A percentile compares a stretch with the other conserved stretches of the same genome.
Conservation (phyloP, 2,113 vertebrate species). For the Hassar affinis region DNA sequence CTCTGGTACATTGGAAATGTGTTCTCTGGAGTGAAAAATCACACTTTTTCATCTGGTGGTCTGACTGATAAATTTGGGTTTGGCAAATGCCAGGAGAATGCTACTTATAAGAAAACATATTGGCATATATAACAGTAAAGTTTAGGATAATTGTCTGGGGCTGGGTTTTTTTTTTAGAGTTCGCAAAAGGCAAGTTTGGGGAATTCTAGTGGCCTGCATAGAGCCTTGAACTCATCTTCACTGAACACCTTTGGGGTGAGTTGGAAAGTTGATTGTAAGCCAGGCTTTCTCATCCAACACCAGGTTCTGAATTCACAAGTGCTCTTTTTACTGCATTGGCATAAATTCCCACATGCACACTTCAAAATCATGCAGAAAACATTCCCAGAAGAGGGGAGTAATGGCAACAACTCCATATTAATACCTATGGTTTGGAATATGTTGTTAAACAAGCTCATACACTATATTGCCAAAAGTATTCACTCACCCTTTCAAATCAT, state of each 20-base stretch:
- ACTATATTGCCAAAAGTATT: too few relatives aligned
- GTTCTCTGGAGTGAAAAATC: background rate
- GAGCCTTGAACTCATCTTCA: background rate
- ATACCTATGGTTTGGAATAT: background rate
- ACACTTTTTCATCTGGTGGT: background rate
- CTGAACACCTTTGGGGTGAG: background rate
- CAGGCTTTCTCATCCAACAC: background rate
- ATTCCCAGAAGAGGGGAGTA: too few relatives aligned
- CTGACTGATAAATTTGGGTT: background rate
- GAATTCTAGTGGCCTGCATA: background rate
- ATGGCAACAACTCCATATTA: background rate
- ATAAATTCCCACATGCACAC: background rate
- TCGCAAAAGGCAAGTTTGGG: background rate
- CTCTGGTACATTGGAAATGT: background rate
- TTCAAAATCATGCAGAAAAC: too few relatives aligned
- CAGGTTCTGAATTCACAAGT: background rate
- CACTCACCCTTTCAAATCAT: too few relatives aligned
- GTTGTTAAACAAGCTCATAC: background rate
- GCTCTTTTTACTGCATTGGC: background rate
- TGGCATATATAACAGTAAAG: background rate
- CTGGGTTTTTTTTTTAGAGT: background rate
- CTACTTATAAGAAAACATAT: background rate
- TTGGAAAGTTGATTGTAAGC: background rate
- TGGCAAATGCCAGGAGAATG: background rate
- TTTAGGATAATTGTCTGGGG: background rate